Evolutionary conservation across 2,888 invertebrate genomes (phyloP).

Genomic region (Hypsopygia costalis): DNA sequence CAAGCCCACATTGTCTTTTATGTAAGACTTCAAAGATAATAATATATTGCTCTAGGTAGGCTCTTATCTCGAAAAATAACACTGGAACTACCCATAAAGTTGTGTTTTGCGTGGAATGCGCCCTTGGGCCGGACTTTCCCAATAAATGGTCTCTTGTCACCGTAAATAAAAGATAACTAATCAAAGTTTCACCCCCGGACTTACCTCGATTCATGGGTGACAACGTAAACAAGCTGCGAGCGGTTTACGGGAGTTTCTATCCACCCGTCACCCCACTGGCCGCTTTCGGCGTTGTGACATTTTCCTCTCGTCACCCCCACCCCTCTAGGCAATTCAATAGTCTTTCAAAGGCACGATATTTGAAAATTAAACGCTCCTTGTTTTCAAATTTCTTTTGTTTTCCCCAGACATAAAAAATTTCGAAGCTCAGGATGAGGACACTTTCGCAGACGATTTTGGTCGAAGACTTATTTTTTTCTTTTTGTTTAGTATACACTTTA

Average conservation of each 20-base stretch:
- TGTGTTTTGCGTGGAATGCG: conserved; percentile 6
- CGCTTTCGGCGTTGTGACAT: conserved; percentile 45
- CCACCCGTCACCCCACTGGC: conserved; percentile 25
- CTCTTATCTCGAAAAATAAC: not conserved
- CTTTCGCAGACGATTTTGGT: no score
- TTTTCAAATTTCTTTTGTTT: conserved; percentile 24
- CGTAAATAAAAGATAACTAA: conserved; percentile 59
- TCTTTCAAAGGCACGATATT: conserved; percentile 49
- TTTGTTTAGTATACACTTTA: no score
- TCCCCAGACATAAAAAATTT: conserved; percentile 10
- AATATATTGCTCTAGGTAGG: not conserved
- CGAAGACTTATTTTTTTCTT: no score
- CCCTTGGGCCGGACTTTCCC: conserved; percentile 17
- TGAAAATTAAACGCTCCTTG: conserved; percentile 43
- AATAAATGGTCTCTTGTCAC: conserved; percentile 40
- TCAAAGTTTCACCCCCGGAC: conserved; percentile 54
- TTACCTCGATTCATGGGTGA: conserved; percentile 53
- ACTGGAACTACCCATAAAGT: not conserved
- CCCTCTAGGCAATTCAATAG: conserved; percentile 54
- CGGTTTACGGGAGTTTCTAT: conserved; percentile 29
- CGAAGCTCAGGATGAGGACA: not conserved
- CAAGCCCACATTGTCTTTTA: conserved; percentile 17
- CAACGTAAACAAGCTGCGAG: conserved; percentile 55
- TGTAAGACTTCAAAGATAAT: conserved; percentile 18
- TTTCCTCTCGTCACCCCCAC: conserved; percentile 56